Percentiles rank a stretch among this genome's conserved stretches.
phyloP scores from a whole-genome alignment of 2,797 vertebrate species.

The Eulemur albifrons region DNA sequence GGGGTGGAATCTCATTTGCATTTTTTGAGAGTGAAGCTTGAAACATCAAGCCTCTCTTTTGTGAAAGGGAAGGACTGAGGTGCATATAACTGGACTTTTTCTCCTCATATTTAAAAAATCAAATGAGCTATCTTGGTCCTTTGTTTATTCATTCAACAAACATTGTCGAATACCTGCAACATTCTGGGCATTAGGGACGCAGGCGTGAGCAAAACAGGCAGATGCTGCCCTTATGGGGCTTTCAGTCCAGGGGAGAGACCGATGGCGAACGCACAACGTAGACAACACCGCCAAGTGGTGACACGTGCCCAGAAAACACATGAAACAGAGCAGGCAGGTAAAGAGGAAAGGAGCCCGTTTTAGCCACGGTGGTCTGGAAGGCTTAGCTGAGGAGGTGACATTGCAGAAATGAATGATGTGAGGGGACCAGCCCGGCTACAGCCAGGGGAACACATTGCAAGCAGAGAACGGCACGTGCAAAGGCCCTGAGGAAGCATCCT shows the following conservation, averaged over 20 bases:
- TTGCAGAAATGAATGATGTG: neutral
- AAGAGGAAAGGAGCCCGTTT: neutral
- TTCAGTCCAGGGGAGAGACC: rapidly evolving
- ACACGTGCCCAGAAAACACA: neutral
- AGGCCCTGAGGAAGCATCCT: neutral
- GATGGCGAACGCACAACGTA: neutral
- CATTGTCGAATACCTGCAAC: neutral
- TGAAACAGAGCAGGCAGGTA: neutral
- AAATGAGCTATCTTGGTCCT: neutral
- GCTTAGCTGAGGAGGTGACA: neutral
- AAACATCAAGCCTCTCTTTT: neutral
- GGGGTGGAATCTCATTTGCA: neutral
- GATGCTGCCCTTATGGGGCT: rapidly evolving
- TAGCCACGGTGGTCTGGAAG: neutral
- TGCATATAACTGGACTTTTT: neutral
- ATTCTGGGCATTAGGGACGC: neutral
- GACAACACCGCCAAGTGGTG: rapidly evolving
- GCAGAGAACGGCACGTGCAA: neutral
- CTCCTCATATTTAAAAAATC: neutral
- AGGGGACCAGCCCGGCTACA: rapidly evolving
- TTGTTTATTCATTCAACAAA: neutral
- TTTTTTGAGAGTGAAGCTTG: neutral
- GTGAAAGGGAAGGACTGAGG: neutral
- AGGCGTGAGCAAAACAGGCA: neutral
- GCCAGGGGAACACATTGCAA: neutral